These are phyloP conservation scores for Protonibea diacanthus DNA, from an alignment of 2,797 vertebrate genomes.

Conservation along the genomic window DNA sequence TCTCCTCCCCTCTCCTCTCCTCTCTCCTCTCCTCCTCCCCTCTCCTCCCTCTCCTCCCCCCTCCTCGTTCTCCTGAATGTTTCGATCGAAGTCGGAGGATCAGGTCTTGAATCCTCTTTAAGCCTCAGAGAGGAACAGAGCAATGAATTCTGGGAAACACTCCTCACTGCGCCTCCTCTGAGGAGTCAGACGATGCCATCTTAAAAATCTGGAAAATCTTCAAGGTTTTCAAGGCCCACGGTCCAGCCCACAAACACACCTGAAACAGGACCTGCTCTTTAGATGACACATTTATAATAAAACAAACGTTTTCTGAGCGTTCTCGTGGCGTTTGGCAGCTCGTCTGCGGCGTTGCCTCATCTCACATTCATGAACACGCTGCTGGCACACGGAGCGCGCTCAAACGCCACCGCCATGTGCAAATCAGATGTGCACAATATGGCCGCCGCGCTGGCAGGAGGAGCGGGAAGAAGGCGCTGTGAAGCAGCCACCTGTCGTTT, in stretches of 20 bases:
- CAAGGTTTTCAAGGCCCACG: no score
- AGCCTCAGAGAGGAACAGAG: constrained; percentile 44
- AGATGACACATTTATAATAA: background rate
- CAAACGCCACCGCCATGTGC: constrained; percentile 26
- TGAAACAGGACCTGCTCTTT: background rate
- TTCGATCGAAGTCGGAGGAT: constrained; percentile 48
- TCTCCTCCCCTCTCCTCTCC: no score
- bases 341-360: constrained; percentile 66
- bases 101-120: constrained; percentile 58
- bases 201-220: no score
- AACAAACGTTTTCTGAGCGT: no score
- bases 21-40: background rate
- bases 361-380: constrained; percentile 69
- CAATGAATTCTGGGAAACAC: constrained; percentile 60
- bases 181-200: background rate
- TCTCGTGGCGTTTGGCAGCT: constrained; percentile 20
- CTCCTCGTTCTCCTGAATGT: constrained; percentile 53
- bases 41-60: background rate
- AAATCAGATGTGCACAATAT: constrained; percentile 64
- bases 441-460: constrained; percentile 43
- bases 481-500: constrained; percentile 61
- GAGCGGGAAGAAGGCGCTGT: constrained; percentile 35
- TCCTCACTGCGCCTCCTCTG: constrained; percentile 33
- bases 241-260: no score
- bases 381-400: constrained; percentile 64